Evolutionary conservation across 2,113 vertebrate genomes (phyloP), one percentile per base, ranked within the genome.

Genomic region (Sturnus vulgaris): DNA sequence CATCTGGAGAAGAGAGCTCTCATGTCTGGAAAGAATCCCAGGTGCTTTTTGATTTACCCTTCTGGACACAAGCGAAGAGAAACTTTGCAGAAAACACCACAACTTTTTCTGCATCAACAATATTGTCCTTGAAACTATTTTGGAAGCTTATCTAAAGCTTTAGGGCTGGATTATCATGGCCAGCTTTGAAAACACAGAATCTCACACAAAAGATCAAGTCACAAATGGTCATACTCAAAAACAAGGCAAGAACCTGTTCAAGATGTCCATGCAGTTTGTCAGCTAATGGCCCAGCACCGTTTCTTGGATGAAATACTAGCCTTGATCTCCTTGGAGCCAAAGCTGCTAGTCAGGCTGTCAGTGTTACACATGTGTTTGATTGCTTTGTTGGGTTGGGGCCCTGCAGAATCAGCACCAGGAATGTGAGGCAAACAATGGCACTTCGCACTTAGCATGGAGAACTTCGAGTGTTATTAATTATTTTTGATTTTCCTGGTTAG

Each of bases 381-480:
- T 95, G 78, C 82, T 63, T 72, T 70, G 68, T 75, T 95, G 91
- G 91, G 82, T 15, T 80, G 82, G 35, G 66, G 90, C 90, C 85
- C 90, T 80, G 68, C 39, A 87, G 84, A 82, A 95, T 92, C 84
- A 88, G 88, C 13, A 3, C 4, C 3, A 92, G 71, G 90, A 95
- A 92, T 82, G 82, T 0, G 2, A 59, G 68, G 76, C 71, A 35
- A 96, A 95, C 85, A 92, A 96, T 52, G 44, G 92, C 82, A 77
- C 85, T 94, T 92, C 2, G 0, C 68, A 21, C 90, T 92, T 35
- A n/a, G 68, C 11, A 22, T 27, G 79, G 71, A 65, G 75, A 61
- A n/a, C 73, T 83, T 31, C 18, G 90, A 95, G 56, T 95, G 93
- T 85, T 94, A 91, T 73, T 95, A 77, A 91, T 95, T 95, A 95